Percentiles rank a stretch among this genome's conserved stretches.
These are phyloP conservation scores for Dasypogon diadema DNA, from an alignment of 2,888 invertebrate genomes.

Conservation along the genomic window DNA sequence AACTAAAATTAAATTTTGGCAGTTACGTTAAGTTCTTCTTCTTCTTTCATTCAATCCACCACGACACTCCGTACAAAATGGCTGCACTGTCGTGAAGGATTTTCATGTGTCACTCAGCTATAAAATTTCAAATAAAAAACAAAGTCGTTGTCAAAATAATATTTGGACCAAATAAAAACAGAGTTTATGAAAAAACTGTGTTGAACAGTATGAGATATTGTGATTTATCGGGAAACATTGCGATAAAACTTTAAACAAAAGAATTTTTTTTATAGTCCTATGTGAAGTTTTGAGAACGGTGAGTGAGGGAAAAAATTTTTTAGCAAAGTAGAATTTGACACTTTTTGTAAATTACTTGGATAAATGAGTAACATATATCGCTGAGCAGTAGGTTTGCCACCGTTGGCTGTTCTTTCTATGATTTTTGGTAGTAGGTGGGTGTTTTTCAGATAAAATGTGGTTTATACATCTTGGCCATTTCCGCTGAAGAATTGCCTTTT, in stretches of 20 bases:
- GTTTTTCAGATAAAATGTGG: constrained; percentile 38
- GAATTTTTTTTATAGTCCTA: constrained; percentile 39
- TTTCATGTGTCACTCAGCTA: constrained; percentile 56
- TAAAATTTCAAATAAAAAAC: constrained; percentile 44
- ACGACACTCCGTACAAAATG: constrained; percentile 54
- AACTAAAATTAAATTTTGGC: no score
- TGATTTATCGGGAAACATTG: constrained; percentile 42
- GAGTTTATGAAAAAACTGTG: constrained; percentile 31
- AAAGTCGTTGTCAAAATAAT: constrained; percentile 48
- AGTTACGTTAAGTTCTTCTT: no score
- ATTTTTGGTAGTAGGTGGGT: constrained; percentile 36
- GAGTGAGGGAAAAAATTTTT: constrained; percentile 42
- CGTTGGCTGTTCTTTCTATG: not conserved
- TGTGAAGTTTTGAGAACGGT: constrained; percentile 43
- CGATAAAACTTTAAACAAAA: constrained; percentile 43
- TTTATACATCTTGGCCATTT: constrained; percentile 31
- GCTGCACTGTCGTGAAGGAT: constrained; percentile 57
- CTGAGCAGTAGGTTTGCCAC: not conserved
- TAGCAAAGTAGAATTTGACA: constrained; percentile 13
- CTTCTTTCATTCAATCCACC: constrained; percentile 59
- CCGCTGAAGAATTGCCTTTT: constrained; percentile 19
- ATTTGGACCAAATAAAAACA: constrained; percentile 46
- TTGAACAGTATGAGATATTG: constrained; percentile 43
- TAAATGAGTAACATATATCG: not conserved
- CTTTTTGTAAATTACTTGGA: constrained; percentile 2